A percentile compares a stretch with the other conserved stretches of the same genome.
Conservation (phyloP, 2,113 vertebrate genomes). For the Engraulis encrasicolus region DNA sequence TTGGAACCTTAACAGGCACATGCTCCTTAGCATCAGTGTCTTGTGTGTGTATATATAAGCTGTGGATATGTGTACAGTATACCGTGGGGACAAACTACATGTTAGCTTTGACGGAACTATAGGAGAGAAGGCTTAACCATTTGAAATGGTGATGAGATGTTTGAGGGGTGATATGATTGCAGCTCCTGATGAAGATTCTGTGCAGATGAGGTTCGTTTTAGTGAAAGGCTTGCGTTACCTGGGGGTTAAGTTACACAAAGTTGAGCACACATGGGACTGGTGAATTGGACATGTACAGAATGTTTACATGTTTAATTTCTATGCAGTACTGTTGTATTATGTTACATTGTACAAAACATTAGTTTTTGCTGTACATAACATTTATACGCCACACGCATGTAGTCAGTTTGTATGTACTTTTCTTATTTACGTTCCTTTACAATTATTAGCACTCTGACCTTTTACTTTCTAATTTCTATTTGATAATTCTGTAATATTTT, state of each 20-base stretch:
- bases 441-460: neutral
- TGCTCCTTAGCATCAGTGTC: neutral
- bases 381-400: neutral
- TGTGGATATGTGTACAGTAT: neutral
- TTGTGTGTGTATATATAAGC: neutral
- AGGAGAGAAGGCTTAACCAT: neutral
- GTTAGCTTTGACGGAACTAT: neutral
- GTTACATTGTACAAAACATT: neutral
- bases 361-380: neutral
- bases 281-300: slow-evolving; percentile 11
- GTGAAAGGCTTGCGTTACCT: neutral
- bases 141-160: too few species aligned
- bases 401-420: neutral
- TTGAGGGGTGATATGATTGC: neutral
- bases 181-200: neutral
- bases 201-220: neutral
- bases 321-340: slow-evolving; percentile 11
- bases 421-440: neutral
- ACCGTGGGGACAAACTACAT: neutral
- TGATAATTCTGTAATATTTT: slow-evolving; percentile 19
- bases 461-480: slow-evolving; percentile 12
- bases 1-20: neutral
- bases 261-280: neutral
- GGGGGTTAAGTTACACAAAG: neutral
- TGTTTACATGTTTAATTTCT: neutral